Evolutionary conservation across 2,113 vertebrate species (phyloP).

Genomic region (Elanoides forficatus): DNA sequence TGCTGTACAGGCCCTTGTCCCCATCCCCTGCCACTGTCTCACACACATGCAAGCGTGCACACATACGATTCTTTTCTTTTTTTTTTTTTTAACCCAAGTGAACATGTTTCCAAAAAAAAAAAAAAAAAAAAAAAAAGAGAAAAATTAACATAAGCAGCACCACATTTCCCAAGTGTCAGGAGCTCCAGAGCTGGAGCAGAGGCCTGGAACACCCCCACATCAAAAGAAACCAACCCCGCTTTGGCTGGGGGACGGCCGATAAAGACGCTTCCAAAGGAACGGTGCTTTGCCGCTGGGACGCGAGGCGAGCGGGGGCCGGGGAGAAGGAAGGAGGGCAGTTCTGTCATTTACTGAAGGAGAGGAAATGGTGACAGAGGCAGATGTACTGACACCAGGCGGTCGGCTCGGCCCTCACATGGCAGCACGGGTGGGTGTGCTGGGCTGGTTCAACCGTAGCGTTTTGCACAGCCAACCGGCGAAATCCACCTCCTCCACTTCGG

Average conservation of each 20-base stretch:
- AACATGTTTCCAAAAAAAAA: not conserved
- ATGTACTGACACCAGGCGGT: not conserved
- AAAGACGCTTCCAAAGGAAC: not conserved
- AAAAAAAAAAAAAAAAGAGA: not conserved
- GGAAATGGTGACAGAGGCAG: not conserved
- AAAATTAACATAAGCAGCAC: not conserved
- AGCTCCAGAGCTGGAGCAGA: not conserved
- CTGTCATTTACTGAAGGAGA: not conserved
- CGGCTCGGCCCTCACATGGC: constrained; percentile 72
- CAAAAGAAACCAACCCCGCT: not conserved
- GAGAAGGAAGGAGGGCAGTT: not conserved
- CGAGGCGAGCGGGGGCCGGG: not conserved
- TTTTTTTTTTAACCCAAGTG: not conserved
- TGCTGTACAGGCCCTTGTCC: not conserved
- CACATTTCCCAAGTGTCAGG: constrained; percentile 3
- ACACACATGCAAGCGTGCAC: not conserved
- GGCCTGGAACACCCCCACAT: not conserved
- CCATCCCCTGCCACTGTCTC: not conserved
- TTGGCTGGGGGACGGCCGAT: not conserved
- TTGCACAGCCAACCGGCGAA: constrained; percentile 94
- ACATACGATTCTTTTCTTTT: not conserved
- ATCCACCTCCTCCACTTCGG: constrained; percentile 93
- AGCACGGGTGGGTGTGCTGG: constrained; percentile 89
- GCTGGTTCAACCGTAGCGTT: constrained; percentile 91
- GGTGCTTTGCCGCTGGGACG: not conserved